These are phyloP conservation scores for Drosophila gunungcola DNA, from an alignment of 1,140 invertebrate genomes.

Conservation along the genomic window DNA sequence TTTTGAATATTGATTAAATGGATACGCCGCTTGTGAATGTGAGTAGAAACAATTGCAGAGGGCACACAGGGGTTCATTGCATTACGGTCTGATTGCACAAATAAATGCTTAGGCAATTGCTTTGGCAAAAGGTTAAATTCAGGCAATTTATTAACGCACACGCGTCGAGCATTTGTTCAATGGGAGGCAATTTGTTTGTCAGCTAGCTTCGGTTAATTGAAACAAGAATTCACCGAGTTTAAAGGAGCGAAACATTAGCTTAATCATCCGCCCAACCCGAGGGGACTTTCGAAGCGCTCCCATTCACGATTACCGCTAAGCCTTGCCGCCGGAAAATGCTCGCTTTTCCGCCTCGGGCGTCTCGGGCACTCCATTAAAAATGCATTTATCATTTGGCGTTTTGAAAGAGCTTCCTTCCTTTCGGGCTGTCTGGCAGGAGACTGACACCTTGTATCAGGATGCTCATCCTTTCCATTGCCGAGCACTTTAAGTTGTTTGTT, in stretches of 20 bases:
- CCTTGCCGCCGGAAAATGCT: conserved; percentile 55
- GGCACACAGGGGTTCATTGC: conserved; percentile 35
- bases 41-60: conserved; percentile 53
- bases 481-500: conserved; percentile 56
- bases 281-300: conserved; percentile 35
- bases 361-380: conserved; percentile 74
- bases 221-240: conserved; percentile 43
- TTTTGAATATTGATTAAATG: conserved; percentile 79
- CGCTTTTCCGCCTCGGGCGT: conserved; percentile 25
- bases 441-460: conserved; percentile 48
- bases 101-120: conserved; percentile 64
- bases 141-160: conserved; percentile 61
- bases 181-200: conserved; percentile 58
- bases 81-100: conserved; percentile 71
- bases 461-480: conserved; percentile 34
- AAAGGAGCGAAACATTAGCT: conserved; percentile 63
- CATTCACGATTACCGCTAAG: conserved; percentile 41
- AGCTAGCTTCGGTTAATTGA: conserved; percentile 57
- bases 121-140: conserved; percentile 33
- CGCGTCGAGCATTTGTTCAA: conserved; percentile 60
- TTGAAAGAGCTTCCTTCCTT: conserved; percentile 77
- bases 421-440: conserved; percentile 15
- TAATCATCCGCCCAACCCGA: conserved; percentile 63
- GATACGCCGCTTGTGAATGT: conserved; percentile 37
- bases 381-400: conserved; percentile 81